These are phyloP conservation scores for Homarus americanus DNA, from an alignment of 1,140 invertebrate species.

Conservation along the genomic window DNA sequence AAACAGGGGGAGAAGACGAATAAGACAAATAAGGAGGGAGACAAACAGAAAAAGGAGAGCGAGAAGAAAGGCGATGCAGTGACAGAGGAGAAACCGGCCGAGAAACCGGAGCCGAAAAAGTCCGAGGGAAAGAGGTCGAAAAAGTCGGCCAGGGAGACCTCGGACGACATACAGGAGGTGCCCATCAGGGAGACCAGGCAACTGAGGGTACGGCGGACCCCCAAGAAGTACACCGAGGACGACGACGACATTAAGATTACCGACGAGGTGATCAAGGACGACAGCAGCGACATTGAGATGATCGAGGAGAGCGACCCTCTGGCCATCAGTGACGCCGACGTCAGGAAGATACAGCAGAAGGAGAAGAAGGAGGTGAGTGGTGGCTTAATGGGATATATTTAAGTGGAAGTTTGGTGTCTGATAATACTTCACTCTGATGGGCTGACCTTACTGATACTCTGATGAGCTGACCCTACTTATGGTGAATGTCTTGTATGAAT, in stretches of 20 bases:
- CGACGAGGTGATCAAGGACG: slow-evolving; percentile 65
- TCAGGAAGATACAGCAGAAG: slow-evolving; percentile 66
- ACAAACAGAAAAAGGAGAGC: slow-evolving; percentile 16
- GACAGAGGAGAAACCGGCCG: not conserved
- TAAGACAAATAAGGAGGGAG: not conserved
- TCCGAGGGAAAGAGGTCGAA: not conserved
- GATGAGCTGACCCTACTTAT: no score
- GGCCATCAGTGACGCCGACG: slow-evolving; percentile 66
- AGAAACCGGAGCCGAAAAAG: not conserved
- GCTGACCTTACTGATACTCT: no score
- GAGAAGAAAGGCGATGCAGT: slow-evolving; percentile 16
- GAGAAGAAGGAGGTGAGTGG: slow-evolving; percentile 65
- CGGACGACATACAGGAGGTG: slow-evolving; percentile 31
- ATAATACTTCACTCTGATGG: no score
- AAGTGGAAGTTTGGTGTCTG: no score
- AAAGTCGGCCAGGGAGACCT: not conserved
- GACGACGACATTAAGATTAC: slow-evolving; percentile 71
- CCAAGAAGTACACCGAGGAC: slow-evolving; percentile 66
- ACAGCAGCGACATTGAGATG: slow-evolving; percentile 73
- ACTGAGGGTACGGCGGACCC: slow-evolving; percentile 31
- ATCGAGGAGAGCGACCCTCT: slow-evolving; percentile 74
- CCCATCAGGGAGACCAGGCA: slow-evolving; percentile 30
- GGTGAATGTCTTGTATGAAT: no score
- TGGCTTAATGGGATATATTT: not conserved
- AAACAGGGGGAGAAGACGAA: not conserved